phyloP scores from a whole-genome alignment of 2,113 vertebrate genomes.

The Passer domesticus region DNA sequence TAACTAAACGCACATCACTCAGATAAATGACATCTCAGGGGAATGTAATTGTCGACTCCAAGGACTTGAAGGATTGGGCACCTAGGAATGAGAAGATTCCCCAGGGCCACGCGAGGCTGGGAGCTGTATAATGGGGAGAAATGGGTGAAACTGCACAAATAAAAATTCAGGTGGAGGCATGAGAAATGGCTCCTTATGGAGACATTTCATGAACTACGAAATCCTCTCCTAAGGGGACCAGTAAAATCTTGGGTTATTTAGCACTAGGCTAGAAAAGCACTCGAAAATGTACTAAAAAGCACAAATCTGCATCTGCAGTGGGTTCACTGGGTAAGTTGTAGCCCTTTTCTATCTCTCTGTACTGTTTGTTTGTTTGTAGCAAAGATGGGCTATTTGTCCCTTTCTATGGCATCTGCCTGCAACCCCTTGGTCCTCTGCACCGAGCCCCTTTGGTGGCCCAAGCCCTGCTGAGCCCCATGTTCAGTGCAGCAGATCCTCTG shows the following conservation, averaged over 20 bases:
- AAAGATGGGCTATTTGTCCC: not conserved
- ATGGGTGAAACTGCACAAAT: not conserved
- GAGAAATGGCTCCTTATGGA: not conserved
- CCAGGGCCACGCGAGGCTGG: not conserved
- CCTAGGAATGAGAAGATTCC: not conserved
- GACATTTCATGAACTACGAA: not conserved
- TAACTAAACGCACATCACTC: slow-evolving; percentile 36
- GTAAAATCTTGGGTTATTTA: not conserved
- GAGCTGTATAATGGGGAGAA: not conserved
- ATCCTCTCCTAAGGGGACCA: not conserved
- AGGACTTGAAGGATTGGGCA: not conserved
- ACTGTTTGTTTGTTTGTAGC: not conserved
- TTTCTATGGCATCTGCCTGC: not conserved
- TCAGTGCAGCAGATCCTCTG: slow-evolving; percentile 12
- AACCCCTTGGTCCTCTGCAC: not conserved
- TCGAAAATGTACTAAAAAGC: not conserved
- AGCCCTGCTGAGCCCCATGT: not conserved
- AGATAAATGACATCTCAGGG: slow-evolving; percentile 6
- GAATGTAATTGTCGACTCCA: not conserved
- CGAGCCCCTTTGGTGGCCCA: not conserved
- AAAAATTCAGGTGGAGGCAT: not conserved
- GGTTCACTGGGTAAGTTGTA: not conserved
- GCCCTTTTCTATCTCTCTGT: not conserved
- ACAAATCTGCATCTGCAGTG: not conserved
- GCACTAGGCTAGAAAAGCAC: not conserved